These are phyloP conservation scores for Patiria miniata DNA, from an alignment of 35 echinoderm and acorn worm species.

Conservation along the genomic window DNA sequence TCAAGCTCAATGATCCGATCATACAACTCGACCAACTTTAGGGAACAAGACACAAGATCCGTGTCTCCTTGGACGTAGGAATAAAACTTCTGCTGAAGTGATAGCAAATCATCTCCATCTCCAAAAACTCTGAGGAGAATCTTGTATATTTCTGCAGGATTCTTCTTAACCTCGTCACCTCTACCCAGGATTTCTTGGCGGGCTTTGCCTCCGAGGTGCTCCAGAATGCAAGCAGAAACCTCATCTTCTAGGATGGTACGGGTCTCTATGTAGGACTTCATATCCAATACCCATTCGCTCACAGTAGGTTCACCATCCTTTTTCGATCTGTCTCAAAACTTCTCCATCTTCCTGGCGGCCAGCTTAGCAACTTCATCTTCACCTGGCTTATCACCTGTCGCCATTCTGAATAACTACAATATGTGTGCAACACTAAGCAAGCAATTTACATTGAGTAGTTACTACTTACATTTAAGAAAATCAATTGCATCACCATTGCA, in stretches of 20 bases:
- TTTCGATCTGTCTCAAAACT: not conserved
- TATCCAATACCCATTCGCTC: not conserved
- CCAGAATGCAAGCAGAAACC: not conserved
- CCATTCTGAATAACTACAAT: no score
- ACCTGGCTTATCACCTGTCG: no score
- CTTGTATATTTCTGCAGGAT: constrained; percentile 42
- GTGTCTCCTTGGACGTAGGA: constrained; percentile 10
- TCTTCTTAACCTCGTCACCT: constrained; percentile 25
- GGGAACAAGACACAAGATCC: constrained; percentile 5
- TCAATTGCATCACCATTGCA: no score
- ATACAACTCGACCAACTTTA: constrained; percentile 44
- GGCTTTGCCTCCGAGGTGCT: constrained; percentile 32
- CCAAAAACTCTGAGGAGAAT: constrained; percentile 60
- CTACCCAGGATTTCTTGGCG: constrained; percentile 42
- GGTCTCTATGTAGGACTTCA: not conserved
- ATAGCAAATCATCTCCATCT: constrained; percentile 46
- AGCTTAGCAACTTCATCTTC: no score
- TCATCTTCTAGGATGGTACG: not conserved
- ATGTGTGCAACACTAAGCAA: no score
- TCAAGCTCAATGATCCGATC: constrained; percentile 37
- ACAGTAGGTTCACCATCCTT: not conserved
- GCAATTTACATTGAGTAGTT: no score
- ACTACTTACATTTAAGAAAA: no score
- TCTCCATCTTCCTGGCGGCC: no score
- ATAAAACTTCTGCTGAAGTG: constrained; percentile 65